Conservation (phyloP, 2,888 invertebrate genomes). For the Ernsta delagoae region DNA sequence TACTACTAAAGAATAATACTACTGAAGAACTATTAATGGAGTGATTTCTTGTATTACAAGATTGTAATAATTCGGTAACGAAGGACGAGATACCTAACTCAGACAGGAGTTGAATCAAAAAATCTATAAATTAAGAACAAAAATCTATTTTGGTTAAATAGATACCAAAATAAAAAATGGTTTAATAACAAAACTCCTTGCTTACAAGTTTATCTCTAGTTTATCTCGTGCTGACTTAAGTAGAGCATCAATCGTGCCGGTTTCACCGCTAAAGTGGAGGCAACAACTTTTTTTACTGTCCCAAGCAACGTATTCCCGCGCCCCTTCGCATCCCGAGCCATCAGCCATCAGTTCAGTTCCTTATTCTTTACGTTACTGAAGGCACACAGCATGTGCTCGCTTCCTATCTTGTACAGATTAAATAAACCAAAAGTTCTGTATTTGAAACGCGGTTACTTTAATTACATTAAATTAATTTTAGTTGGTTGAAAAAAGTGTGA, state of each 20-base stretch:
- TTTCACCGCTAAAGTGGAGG: constrained; percentile 63
- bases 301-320: constrained; percentile 71
- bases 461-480: not conserved
- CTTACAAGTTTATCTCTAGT: not conserved
- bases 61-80: no score
- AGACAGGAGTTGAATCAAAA: no score
- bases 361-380: constrained; percentile 72
- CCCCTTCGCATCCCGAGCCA: constrained; percentile 67
- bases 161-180: no score
- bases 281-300: constrained; percentile 77
- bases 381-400: constrained; percentile 66
- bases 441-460: not conserved
- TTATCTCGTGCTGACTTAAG: constrained; percentile 42
- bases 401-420: constrained; percentile 39
- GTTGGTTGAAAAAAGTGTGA: constrained; percentile 22
- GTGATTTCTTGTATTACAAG: no score
- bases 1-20: no score
- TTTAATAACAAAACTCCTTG: no score
- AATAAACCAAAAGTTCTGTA: constrained; percentile 3
- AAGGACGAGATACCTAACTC: no score
- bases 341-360: constrained; percentile 56
- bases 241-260: constrained; percentile 65
- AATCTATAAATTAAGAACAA: no score
- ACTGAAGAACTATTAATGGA: no score
- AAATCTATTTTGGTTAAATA: no score